phyloP scores from a whole-genome alignment of 2,797 vertebrate genomes.

The Pseudomugil gertrudae region DNA sequence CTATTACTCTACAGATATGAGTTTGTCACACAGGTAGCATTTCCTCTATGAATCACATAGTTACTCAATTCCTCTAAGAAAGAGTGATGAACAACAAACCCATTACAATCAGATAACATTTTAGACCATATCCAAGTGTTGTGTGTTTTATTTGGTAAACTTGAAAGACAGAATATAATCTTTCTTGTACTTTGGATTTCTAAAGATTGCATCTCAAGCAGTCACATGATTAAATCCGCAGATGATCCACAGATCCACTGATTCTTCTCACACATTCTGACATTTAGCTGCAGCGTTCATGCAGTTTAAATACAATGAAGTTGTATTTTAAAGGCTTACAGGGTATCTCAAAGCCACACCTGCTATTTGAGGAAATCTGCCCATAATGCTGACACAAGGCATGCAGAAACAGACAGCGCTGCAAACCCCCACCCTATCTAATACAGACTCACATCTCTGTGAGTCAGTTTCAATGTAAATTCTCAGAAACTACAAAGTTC shows the following conservation, averaged over 20 bases:
- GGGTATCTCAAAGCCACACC: constrained; percentile 51
- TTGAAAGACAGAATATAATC: not conserved
- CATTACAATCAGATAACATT: not conserved
- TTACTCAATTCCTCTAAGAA: constrained; percentile 15
- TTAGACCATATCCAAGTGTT: not conserved
- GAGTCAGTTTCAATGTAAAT: constrained; percentile 60
- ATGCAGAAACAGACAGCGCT: constrained; percentile 57
- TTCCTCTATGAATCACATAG: constrained; percentile 29
- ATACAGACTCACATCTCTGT: constrained; percentile 25
- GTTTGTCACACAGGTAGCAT: constrained; percentile 36
- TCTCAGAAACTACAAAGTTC: constrained; percentile 71
- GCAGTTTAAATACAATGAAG: constrained; percentile 28
- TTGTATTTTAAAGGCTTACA: constrained; percentile 44
- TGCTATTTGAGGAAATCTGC: constrained; percentile 61
- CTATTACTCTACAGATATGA: constrained; percentile 33
- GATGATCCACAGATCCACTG: not conserved
- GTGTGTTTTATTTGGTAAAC: constrained; percentile 4
- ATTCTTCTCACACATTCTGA: constrained; percentile 10
- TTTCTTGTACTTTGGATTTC: not conserved
- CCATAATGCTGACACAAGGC: constrained; percentile 57
- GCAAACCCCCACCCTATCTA: constrained; percentile 38
- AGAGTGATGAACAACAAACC: constrained; percentile 9
- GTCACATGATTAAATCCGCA: not conserved
- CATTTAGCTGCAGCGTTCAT: constrained; percentile 21
- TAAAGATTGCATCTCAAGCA: not conserved